Percentiles rank a stretch among this genome's conserved stretches.
Evolutionary conservation across 2,113 vertebrate genomes (phyloP).

Genomic region (Poicephalus meyeri): DNA sequence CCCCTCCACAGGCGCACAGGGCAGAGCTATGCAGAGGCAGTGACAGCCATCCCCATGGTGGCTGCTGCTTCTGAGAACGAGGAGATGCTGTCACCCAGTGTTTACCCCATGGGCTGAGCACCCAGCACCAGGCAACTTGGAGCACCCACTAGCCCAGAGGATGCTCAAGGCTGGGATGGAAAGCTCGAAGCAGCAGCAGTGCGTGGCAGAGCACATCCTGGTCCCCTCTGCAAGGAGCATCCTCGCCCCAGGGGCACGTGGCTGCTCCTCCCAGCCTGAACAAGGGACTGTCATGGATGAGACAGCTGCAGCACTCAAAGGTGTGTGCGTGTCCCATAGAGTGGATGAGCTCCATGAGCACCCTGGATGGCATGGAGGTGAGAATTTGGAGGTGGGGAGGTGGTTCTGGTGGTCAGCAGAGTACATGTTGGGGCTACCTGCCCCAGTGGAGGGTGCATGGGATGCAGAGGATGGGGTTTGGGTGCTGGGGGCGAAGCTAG

Average conservation of each 20-base stretch:
- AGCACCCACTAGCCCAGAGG: background rate
- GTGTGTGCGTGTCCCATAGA: rapidly evolving
- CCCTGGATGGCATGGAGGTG: rapidly evolving
- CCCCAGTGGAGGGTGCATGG: background rate
- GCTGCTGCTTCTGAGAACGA: background rate
- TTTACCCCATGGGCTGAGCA: background rate
- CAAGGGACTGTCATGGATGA: background rate
- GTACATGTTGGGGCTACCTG: background rate
- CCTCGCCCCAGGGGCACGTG: rapidly evolving
- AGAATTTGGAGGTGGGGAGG: background rate
- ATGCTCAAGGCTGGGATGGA: background rate
- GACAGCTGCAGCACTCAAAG: background rate
- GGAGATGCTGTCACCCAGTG: rapidly evolving
- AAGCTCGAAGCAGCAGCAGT: rapidly evolving
- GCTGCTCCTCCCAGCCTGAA: background rate
- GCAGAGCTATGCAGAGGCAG: rapidly evolving
- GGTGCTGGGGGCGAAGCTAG: background rate
- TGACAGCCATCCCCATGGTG: background rate
- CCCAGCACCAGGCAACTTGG: rapidly evolving
- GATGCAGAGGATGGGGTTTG: background rate
- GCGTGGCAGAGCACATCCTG: rapidly evolving
- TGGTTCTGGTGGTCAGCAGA: background rate
- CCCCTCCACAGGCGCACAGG: rapidly evolving
- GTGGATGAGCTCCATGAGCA: rapidly evolving
- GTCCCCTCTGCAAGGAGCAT: background rate